phyloP scores from a whole-genome alignment of 1,140 invertebrate species.

The Metaphire vulgaris region DNA sequence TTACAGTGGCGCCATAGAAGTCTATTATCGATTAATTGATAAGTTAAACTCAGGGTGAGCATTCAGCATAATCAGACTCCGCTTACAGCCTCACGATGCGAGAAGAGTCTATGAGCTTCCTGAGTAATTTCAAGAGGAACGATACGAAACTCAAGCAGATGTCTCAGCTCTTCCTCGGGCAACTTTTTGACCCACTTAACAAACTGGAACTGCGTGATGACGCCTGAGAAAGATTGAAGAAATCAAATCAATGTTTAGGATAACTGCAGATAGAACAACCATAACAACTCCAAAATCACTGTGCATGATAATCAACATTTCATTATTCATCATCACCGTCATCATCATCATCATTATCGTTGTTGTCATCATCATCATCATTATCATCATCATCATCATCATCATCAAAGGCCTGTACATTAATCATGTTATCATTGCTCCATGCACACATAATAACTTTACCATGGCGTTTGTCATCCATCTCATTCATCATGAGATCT shows the following conservation, averaged over 20 bases:
- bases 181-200: background rate
- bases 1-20: too few species aligned
- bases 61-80: too few species aligned
- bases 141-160: background rate
- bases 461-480: background rate
- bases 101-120: background rate
- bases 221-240: background rate
- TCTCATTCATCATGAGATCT: background rate
- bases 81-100: too few species aligned
- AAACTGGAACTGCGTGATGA: background rate
- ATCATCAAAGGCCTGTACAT: background rate
- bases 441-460: background rate
- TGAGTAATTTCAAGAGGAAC: background rate
- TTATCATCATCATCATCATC: background rate
- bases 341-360: too few species aligned
- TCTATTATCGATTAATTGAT: too few species aligned
- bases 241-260: too few species aligned
- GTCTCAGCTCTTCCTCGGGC: background rate
- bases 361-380: background rate
- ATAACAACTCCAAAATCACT: slow-evolving; percentile 2
- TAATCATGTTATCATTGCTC: background rate
- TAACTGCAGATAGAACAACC: background rate
- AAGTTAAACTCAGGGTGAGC: too few species aligned
- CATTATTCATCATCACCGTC: too few species aligned
- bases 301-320: background rate